phyloP scores from a whole-genome alignment of 2,113 vertebrate species.

The Cynopterus brachyotis region DNA sequence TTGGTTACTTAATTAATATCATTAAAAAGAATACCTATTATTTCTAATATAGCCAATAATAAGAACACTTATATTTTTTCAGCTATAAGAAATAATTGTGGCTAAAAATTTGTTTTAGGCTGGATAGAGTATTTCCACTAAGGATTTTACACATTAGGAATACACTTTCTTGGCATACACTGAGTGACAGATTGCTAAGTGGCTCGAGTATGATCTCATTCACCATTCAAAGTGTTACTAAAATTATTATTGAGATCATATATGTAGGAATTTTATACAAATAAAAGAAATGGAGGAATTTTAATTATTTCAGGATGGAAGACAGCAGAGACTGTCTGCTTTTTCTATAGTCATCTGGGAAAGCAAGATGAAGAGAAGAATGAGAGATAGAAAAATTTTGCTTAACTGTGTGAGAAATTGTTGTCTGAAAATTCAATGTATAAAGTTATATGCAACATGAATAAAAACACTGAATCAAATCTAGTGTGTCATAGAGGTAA shows the following conservation, averaged over 20 bases:
- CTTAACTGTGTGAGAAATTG: neutral
- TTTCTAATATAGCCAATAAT: neutral
- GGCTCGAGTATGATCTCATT: neutral
- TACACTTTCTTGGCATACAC: neutral
- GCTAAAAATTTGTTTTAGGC: rapidly evolving
- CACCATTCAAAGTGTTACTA: neutral
- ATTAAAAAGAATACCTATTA: neutral
- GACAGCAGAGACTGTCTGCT: neutral
- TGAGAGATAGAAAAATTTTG: neutral
- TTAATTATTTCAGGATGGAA: neutral
- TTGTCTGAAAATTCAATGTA: neutral
- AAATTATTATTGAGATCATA: neutral
- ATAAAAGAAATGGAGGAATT: neutral
- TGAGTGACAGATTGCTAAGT: neutral
- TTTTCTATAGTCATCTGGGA: neutral
- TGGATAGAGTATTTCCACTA: neutral
- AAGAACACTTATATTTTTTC: neutral
- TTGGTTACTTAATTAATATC: rapidly evolving
- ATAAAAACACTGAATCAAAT: neutral
- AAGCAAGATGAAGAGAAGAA: neutral
- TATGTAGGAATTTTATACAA: neutral
- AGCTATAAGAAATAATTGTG: neutral
- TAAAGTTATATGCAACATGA: neutral
- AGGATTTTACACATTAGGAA: rapidly evolving
- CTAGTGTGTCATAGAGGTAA: neutral